A percentile compares a stretch with the other conserved stretches of the same genome.
Evolutionary conservation across 2,113 vertebrate species (phyloP).

Genomic region (Penelope pileata): DNA sequence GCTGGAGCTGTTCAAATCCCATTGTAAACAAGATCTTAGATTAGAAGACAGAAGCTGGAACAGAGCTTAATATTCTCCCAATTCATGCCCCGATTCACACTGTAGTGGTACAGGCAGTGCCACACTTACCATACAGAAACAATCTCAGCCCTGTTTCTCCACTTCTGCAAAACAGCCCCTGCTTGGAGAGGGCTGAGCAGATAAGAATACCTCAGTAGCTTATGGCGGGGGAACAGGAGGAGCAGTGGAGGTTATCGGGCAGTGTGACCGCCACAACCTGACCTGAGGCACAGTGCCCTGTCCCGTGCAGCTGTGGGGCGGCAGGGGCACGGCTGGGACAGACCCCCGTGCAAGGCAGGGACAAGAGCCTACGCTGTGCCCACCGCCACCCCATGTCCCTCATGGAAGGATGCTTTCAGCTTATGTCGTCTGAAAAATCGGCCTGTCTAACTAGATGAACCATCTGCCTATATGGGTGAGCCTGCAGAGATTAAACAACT

Average conservation of each 20-base stretch:
- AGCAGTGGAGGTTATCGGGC: neutral
- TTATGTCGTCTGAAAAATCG: rapidly evolving
- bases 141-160: rapidly evolving
- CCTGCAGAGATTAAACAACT: rapidly evolving
- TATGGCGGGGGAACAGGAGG: neutral
- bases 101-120: neutral
- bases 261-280: rapidly evolving
- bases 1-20: neutral
- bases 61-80: neutral
- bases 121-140: rapidly evolving
- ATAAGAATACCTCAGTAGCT: neutral
- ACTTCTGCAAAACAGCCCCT: neutral
- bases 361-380: neutral
- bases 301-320: rapidly evolving
- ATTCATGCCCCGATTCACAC: neutral
- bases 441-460: rapidly evolving
- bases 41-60: neutral
- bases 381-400: rapidly evolving
- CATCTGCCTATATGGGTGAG: rapidly evolving
- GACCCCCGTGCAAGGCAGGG: neutral
- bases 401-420: rapidly evolving
- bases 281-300: rapidly evolving
- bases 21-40: neutral
- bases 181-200: neutral
- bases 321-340: neutral